Evolutionary conservation across 1,140 invertebrate species (phyloP).

Genomic region (Venustaconcha ellipsiformis): DNA sequence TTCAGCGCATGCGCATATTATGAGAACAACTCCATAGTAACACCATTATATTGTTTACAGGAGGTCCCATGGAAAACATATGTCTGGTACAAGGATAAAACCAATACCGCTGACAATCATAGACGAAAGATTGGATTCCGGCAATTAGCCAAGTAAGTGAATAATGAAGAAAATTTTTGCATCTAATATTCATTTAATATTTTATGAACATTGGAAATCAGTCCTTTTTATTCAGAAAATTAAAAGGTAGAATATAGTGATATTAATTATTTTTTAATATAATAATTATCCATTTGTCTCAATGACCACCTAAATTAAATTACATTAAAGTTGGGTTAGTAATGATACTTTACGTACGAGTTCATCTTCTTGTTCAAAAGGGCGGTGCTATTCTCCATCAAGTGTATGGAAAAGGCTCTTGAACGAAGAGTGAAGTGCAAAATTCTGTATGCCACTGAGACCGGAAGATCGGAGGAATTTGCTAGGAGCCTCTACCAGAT

Average conservation of each 20-base stretch:
- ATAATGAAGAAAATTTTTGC: neutral
- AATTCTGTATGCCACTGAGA: conserved; percentile 94
- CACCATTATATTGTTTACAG: conserved; percentile 17
- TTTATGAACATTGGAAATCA: neutral
- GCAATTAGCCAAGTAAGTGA: conserved; percentile 86
- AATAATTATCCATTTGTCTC: too few species aligned
- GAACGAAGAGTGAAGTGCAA: conserved; percentile 94
- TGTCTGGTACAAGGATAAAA: conserved; percentile 80
- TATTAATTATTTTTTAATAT: too few species aligned
- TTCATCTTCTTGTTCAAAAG: conserved; percentile 68
- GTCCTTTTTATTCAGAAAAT: too few species aligned
- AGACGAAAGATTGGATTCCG: conserved; percentile 95
- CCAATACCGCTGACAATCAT: conserved; percentile 76
- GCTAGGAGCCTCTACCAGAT: conserved; percentile 91
- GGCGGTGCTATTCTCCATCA: conserved; percentile 97
- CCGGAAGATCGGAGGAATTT: conserved; percentile 94
- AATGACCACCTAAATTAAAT: too few species aligned
- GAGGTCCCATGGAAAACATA: conserved; percentile 86
- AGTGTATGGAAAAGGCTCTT: conserved; percentile 92
- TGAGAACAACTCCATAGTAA: too few species aligned
- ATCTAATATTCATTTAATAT: neutral
- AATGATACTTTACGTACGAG: too few species aligned
- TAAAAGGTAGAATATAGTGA: too few species aligned
- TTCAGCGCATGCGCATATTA: too few species aligned
- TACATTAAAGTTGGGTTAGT: too few species aligned